phyloP scores from a whole-genome alignment of 2,888 invertebrate species.

The Drosophila nigricruria region DNA sequence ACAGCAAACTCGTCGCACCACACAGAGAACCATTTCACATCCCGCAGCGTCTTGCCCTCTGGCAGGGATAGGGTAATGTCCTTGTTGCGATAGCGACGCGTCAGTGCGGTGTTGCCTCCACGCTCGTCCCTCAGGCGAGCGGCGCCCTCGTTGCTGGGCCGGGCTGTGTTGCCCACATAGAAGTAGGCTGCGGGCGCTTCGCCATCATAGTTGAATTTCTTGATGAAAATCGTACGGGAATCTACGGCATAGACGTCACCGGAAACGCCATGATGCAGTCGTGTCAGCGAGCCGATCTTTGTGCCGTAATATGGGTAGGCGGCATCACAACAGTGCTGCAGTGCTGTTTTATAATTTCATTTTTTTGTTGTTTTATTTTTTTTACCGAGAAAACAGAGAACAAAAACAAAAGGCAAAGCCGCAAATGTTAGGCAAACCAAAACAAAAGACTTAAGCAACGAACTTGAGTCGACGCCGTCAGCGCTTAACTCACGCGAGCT shows the following conservation, averaged over 20 bases:
- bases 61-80: conserved; percentile 94
- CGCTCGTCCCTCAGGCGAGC: conserved; percentile 93
- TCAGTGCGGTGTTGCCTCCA: conserved; percentile 91
- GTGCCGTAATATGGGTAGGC: conserved; percentile 90
- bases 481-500: conserved; percentile 31
- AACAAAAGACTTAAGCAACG: conserved; percentile 82
- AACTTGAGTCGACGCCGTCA: conserved; percentile 62
- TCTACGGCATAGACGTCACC: conserved; percentile 96
- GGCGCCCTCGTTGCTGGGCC: conserved; percentile 89
- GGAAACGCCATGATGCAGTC: conserved; percentile 93
- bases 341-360: conserved; percentile 48
- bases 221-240: conserved; percentile 93
- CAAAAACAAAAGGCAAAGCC: conserved; percentile 22
- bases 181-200: conserved; percentile 97
- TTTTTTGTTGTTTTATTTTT: background rate
- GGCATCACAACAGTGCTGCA: conserved; percentile 70
- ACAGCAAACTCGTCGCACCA: conserved; percentile 97
- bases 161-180: conserved; percentile 92
- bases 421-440: conserved; percentile 41
- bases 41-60: conserved; percentile 93
- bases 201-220: conserved; percentile 96
- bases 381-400: conserved; percentile 24
- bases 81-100: conserved; percentile 91
- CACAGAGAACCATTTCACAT: conserved; percentile 94
- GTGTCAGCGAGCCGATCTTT: conserved; percentile 91